These are phyloP conservation scores for Macrosteles quadrilineatus DNA, from an alignment of 1,140 invertebrate species.

Conservation along the genomic window DNA sequence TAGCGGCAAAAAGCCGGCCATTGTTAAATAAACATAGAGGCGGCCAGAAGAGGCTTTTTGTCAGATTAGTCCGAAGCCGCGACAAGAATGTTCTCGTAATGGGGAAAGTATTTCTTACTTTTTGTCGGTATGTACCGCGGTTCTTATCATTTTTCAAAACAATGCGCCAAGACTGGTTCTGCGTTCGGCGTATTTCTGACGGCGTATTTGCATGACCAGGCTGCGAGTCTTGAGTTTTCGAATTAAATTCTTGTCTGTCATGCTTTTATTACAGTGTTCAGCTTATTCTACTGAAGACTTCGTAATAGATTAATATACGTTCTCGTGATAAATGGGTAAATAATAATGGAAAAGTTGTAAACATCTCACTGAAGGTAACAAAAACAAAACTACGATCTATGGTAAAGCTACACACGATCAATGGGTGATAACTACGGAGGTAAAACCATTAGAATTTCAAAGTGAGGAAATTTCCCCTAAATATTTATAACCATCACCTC, in stretches of 20 bases:
- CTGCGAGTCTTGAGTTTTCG: neutral
- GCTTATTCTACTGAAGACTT: neutral
- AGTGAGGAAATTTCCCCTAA: neutral
- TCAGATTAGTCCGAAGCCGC: neutral
- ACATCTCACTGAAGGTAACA: too few relatives aligned
- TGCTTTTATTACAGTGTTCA: neutral
- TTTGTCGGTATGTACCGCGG: conserved; percentile 8
- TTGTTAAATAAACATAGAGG: conserved; percentile 17
- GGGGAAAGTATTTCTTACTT: conserved; percentile 11
- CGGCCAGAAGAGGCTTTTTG: neutral
- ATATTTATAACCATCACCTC: neutral
- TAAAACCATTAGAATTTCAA: too few relatives aligned
- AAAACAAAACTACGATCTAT: too few relatives aligned
- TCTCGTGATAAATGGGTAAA: neutral
- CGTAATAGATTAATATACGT: neutral
- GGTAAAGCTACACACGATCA: too few relatives aligned
- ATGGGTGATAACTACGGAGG: too few relatives aligned
- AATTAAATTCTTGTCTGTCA: neutral
- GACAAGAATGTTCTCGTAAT: conserved; percentile 20
- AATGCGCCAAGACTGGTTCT: neutral
- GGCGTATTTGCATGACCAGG: neutral
- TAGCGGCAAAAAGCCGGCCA: conserved; percentile 7
- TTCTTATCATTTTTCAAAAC: conserved; percentile 8
- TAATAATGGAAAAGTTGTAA: too few relatives aligned
- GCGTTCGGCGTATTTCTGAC: neutral